phyloP scores from a whole-genome alignment of 2,888 invertebrate species.

The Oligia strigilis region DNA sequence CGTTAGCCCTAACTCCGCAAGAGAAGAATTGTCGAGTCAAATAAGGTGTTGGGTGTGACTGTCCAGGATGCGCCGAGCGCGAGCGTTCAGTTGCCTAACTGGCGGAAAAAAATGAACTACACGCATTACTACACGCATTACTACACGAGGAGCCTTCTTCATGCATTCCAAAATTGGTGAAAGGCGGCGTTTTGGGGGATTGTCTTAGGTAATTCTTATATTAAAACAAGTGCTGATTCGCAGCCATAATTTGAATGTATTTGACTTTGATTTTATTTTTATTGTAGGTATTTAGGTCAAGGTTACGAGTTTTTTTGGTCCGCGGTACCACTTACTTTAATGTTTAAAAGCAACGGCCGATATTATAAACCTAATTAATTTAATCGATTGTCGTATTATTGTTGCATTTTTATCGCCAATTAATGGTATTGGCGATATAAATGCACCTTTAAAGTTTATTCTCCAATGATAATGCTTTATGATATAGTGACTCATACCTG shows the following conservation, averaged over 20 bases:
- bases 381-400: background rate
- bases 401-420: too few relatives aligned
- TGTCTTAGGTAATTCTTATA: background rate
- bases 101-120: too few relatives aligned
- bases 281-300: conserved; percentile 5
- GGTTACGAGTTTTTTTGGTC: background rate
- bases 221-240: background rate
- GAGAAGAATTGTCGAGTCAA: too few relatives aligned
- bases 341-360: background rate
- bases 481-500: background rate
- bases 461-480: background rate
- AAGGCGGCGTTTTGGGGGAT: background rate
- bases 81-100: too few relatives aligned
- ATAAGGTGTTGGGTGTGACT: too few relatives aligned
- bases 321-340: background rate
- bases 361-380: conserved; percentile 8
- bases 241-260: too few relatives aligned
- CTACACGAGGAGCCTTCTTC: too few relatives aligned
- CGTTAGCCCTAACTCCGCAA: too few relatives aligned
- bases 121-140: too few relatives aligned
- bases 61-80: too few relatives aligned
- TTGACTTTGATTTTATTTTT: background rate
- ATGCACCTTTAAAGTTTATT: background rate
- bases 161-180: background rate
- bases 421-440: background rate